phyloP scores from a whole-genome alignment of 2,888 invertebrate species.

The Pachycephus smyrnensis region DNA sequence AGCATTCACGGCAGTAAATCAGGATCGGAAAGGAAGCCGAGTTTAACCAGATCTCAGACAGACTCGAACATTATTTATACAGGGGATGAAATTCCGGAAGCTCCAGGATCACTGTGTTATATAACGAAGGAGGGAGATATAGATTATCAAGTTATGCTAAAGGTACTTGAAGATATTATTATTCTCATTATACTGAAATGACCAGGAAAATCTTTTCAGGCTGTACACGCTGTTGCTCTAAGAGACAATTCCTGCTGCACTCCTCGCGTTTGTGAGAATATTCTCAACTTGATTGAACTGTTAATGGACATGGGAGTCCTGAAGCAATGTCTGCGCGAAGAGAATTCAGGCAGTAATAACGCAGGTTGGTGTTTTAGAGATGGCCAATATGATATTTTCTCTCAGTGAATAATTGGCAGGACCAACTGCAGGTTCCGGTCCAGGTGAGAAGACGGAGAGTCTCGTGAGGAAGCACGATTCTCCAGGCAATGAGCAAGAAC shows the following conservation, averaged over 20 bases:
- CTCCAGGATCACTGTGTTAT: conserved; percentile 89
- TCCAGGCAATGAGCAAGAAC: conserved; percentile 44
- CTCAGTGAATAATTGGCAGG: not conserved
- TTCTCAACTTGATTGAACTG: conserved; percentile 91
- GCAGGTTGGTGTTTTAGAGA: conserved; percentile 30
- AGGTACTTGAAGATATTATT: conserved; percentile 69
- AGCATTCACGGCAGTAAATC: conserved; percentile 68
- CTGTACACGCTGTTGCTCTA: conserved; percentile 87
- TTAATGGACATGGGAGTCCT: conserved; percentile 91
- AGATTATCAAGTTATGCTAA: conserved; percentile 88
- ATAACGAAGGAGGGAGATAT: conserved; percentile 96
- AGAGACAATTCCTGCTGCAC: conserved; percentile 88
- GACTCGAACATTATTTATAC: conserved; percentile 93
- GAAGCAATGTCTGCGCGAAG: conserved; percentile 71
- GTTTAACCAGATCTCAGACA: conserved; percentile 87
- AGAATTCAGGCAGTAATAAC: conserved; percentile 68
- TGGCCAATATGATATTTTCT: not conserved
- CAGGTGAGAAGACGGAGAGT: conserved; percentile 19
- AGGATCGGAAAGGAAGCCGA: conserved; percentile 77
- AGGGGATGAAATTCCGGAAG: conserved; percentile 88
- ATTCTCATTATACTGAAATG: not conserved
- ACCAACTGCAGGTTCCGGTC: conserved; percentile 18
- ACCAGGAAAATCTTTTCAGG: conserved; percentile 68
- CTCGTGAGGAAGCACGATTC: conserved; percentile 45
- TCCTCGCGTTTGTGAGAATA: conserved; percentile 90